Base-by-base conservation (phyloP, 2,113 vertebrate species). In the Myxocyprinus asiaticus region DNA sequence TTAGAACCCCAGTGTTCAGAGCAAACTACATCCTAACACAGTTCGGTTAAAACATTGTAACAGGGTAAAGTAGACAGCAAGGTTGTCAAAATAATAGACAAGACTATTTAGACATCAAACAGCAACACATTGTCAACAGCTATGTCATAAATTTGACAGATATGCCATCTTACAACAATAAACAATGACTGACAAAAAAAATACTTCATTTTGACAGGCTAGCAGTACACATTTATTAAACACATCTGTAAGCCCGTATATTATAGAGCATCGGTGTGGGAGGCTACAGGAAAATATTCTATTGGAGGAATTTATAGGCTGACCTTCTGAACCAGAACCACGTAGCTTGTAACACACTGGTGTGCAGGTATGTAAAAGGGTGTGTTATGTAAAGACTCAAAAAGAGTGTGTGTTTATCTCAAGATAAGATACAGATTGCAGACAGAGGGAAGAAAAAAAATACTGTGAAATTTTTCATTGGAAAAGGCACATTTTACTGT, bases 111-210 rank as follows among this genome's bases (percentile, higher is more conserved):
- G 64, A 66, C 5, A 4, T 47, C 64, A 45, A 10, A 53, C 9
- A 66, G 43, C 33, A 14, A 15, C 11, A 42, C 67, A 14, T 1
- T 69, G 50, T 12, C 51, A 71, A 10, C 68, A 14, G 15, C 56
- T 44, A 55, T 71, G 51, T 44, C 68, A 71, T 71, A 5, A 15
- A 14, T 4, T 44, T 15, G 68, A 15, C 68, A 56, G 68, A 12
- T 43, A 15, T 55, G 50, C n/a, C 42, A 50, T 58, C 43, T 53
- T 56, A 14, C 33, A 71, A 56, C 51, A 56, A 44, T 15, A 71
- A 71, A 71, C 33, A 58, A 71, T 9, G 68, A 44, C 51, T 58
- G 51, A 44, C 68, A 42, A n/a, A n/a, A n/a, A n/a, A n/a, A n/a
- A n/a, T n/a, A n/a, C n/a, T n/a, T 14, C 33, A 71, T 44, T 44